Evolutionary conservation across 2,888 invertebrate genomes (phyloP), one percentile per base, ranked within the genome.

Genomic region (Silvanus unidentatus): DNA sequence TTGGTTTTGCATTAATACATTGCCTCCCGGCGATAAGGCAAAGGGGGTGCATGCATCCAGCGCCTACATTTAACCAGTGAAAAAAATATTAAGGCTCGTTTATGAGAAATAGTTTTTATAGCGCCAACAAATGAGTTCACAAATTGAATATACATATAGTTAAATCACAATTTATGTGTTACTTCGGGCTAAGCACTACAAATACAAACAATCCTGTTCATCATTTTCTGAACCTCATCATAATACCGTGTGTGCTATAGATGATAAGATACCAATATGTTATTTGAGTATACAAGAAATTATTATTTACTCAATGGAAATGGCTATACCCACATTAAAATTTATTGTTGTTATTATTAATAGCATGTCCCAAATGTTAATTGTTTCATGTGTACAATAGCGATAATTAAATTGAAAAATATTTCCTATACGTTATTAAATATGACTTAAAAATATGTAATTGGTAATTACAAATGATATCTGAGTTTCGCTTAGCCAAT

Each of bases 51-150:
- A n/a, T n/a, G n/a, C n/a, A n/a, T n/a, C n/a, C n/a, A n/a, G n/a
- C n/a, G n/a, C n/a, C n/a, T n/a, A n/a, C n/a, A n/a, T n/a, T n/a
- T n/a, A n/a, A 22, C 8, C 3, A 3, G 22, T 22, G 22, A 22
- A 22, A 22, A 22, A 5, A 22, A 22, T 22, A 22, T 22, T 22
- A 22, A 22, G 8, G 22, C 22, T 22, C 22, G 22, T 22, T 22
- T 22, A 44, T 43, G 45, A 47, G 47, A 48, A 40, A 48, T 44
- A 45, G 39, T 52, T 55, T 55, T 51, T 50, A 54, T 54, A 47
- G 52, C 53, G 48, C 52, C 55, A 56, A 54, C 51, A 56, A 54
- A 56, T 56, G 51, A 51, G 56, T 54, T 53, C 50, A 56, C 56
- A 56, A 56, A 56, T 56, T 56, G 54, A 56, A 56, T 52, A 48